phyloP scores from a whole-genome alignment of 2,797 vertebrate species.

The Remorina albescens region DNA sequence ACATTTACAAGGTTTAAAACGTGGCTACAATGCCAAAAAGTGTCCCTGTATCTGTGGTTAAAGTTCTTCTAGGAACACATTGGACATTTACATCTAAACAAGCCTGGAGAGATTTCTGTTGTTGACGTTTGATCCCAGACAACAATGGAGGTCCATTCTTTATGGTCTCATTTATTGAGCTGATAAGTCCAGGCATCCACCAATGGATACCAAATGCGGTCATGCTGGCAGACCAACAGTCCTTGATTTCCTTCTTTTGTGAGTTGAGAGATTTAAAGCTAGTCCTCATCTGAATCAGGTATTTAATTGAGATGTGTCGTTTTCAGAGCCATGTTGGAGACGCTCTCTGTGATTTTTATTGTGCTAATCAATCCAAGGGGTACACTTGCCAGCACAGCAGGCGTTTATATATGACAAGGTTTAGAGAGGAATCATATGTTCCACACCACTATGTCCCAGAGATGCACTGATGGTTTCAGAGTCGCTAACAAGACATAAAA shows the following conservation, averaged over 20 bases:
- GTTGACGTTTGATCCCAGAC: conserved; percentile 29
- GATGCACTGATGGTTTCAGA: conserved; percentile 6
- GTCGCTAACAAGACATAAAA: neutral
- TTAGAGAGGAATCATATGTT: conserved; percentile 13
- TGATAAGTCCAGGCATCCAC: conserved; percentile 24
- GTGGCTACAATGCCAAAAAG: conserved; percentile 30
- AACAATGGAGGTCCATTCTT: conserved; percentile 25
- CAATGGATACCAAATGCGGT: conserved; percentile 2
- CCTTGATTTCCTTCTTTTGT: conserved; percentile 3
- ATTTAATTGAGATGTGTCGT: neutral
- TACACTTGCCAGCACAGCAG: conserved; percentile 18
- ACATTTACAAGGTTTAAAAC: conserved; percentile 30
- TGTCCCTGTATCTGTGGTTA: neutral
- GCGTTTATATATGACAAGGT: neutral
- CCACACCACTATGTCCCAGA: conserved; percentile 4
- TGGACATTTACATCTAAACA: neutral
- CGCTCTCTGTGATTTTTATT: conserved; percentile 28
- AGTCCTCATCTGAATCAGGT: conserved; percentile 11
- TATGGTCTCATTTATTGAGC: conserved; percentile 15
- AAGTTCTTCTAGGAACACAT: conserved; percentile 7
- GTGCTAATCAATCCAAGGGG: conserved; percentile 45
- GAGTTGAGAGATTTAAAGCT: neutral
- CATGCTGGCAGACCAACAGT: conserved; percentile 9
- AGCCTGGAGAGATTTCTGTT: conserved; percentile 4
- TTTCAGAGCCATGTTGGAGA: conserved; percentile 28